Base-by-base conservation (phyloP, 2,888 invertebrate species). In the Amblyjoppa fuscipennis region DNA sequence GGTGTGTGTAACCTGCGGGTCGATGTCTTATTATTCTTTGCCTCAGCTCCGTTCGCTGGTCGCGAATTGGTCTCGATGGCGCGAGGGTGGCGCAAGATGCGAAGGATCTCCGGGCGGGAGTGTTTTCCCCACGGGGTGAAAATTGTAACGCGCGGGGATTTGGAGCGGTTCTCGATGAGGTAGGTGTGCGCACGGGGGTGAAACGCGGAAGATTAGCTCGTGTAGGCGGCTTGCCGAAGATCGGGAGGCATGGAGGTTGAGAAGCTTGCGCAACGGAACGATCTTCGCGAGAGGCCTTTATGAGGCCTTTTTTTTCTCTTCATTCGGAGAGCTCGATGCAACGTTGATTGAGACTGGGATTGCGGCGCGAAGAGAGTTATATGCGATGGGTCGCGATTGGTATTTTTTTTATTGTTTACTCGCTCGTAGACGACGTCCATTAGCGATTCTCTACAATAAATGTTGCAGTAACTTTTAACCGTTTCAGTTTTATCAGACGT, bases 41-140 rank as follows among this genome's bases (percentile, higher is more conserved):
- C 61, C 64, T 64, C 41, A 34, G 51, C n/a, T 51, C 61, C 66
- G n/a, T 28, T 13, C 59, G 49, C 45, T 2, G 41, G 7, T 38
- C 69, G 78, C 69, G 59, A 78, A 76, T 66, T 51, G 64, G 64
- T 11, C 25, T 38, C 64, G 51, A 64, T 76, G 75, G 51, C 51
- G 49, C 75, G 56, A 51, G 51, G 51, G 75, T 41, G 64, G 75
- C 64, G 75, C 51, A 20, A 66, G 34, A 20, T 41, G 49, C 49
- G 64, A 51, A 51, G 20, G 66, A 76, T 56, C 64, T 34, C 11
- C 34, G 31, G 49, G 31, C 31, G 31, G 45, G 1, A 11, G 9
- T 56, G 7, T 66, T 64, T 64, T 13, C 5, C 11, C n/a, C 51
- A 20, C 64, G 45, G 34, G 64, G 34, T 9, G 41, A 41, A 64